Evolutionary conservation across 2,888 invertebrate genomes (phyloP).

Genomic region (Tortrix viridana): DNA sequence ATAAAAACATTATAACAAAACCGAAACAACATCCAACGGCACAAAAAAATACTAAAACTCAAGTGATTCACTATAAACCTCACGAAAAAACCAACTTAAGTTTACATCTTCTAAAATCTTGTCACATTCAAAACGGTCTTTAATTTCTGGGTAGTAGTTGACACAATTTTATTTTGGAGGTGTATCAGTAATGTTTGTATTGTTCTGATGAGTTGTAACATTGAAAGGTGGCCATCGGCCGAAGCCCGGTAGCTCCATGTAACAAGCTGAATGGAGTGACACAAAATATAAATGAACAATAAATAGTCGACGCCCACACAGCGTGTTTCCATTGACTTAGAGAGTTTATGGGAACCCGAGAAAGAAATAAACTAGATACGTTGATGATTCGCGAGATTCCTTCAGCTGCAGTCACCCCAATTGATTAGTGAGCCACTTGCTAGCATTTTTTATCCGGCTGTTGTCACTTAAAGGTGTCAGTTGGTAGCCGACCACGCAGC

Average conservation of each 20-base stretch:
- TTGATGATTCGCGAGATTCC: too few relatives aligned
- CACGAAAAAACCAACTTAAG: slow-evolving; percentile 7
- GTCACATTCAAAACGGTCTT: slow-evolving; percentile 1
- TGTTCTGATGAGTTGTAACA: slow-evolving; percentile 28
- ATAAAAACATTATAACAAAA: slow-evolving; percentile 36
- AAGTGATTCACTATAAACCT: slow-evolving; percentile 38
- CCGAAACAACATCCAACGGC: slow-evolving; percentile 33
- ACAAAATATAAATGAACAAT: slow-evolving; percentile 35
- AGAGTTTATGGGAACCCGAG: slow-evolving; percentile 7
- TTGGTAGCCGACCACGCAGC: too few relatives aligned
- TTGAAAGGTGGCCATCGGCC: slow-evolving; percentile 29
- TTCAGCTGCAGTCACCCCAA: too few relatives aligned
- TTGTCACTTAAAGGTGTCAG: too few relatives aligned
- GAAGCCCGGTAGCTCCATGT: slow-evolving; percentile 35
- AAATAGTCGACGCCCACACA: slow-evolving; percentile 34
- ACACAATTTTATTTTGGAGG: not conserved
- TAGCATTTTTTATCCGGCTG: too few relatives aligned
- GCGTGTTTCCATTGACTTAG: slow-evolving; percentile 29
- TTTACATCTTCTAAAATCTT: not conserved
- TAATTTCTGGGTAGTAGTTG: not conserved
- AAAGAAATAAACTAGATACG: not conserved
- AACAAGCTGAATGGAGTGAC: slow-evolving; percentile 38
- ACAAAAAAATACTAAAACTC: slow-evolving; percentile 35
- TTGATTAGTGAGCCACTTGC: too few relatives aligned
- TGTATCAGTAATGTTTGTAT: slow-evolving; percentile 11